Percentiles rank a stretch among this genome's conserved stretches.
Evolutionary conservation across 92 coral and sea anemone genomes (phyloP).

Genomic region (Pocillopora meandrina): DNA sequence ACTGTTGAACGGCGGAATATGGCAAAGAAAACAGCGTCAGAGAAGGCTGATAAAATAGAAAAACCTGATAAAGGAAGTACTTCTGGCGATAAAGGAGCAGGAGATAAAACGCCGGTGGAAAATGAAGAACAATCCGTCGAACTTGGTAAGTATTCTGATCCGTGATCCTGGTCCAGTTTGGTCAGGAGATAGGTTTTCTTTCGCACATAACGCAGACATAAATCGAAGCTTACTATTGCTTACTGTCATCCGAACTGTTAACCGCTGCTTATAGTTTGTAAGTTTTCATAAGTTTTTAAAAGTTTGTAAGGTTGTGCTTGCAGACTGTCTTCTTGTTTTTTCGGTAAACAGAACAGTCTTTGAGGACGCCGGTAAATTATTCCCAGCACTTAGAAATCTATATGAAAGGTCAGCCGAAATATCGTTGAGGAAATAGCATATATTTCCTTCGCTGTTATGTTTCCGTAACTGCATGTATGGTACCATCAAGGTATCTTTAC

Average conservation of each 20-base stretch:
- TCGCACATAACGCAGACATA: not conserved
- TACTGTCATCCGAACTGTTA: not conserved
- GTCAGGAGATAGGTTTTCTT: not conserved
- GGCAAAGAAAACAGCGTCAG: slow-evolving; percentile 81
- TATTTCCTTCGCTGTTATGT: no score
- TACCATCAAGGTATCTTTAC: no score
- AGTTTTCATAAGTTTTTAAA: not conserved
- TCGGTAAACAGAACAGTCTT: slow-evolving; percentile 13
- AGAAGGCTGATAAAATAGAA: slow-evolving; percentile 64
- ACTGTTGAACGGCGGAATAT: slow-evolving; percentile 25
- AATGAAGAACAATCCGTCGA: slow-evolving; percentile 52
- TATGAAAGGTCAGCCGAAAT: not conserved
- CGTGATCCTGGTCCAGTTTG: not conserved
- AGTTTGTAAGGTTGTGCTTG: not conserved
- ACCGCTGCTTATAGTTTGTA: not conserved
- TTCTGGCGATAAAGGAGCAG: slow-evolving; percentile 72
- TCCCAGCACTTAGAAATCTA: not conserved
- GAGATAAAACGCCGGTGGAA: slow-evolving; percentile 89
- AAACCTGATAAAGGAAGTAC: slow-evolving; percentile 68
- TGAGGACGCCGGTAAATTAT: not conserved
- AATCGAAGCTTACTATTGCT: not conserved
- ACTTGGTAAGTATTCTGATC: slow-evolving; percentile 11
- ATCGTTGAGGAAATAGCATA: no score
- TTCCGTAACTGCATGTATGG: no score
- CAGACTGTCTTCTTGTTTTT: not conserved